A percentile compares a stretch with the other conserved stretches of the same genome.
These are phyloP conservation scores for Hemaris fuciformis DNA, from an alignment of 2,888 invertebrate genomes.

Conservation along the genomic window DNA sequence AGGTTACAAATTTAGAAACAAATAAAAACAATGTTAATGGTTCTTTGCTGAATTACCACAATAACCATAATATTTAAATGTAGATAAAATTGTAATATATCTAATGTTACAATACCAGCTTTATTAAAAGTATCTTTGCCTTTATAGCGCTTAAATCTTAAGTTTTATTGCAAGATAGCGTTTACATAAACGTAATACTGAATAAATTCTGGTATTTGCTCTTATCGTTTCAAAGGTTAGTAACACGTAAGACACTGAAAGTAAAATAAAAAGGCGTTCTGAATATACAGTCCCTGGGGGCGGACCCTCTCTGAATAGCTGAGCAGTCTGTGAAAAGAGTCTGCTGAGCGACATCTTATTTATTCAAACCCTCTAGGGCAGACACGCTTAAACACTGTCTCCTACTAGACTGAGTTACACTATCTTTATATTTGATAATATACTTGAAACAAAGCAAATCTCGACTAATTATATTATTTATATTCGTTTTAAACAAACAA, in stretches of 20 bases:
- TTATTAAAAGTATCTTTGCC: no score
- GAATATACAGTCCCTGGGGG: constrained; percentile 29
- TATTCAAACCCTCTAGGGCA: constrained; percentile 44
- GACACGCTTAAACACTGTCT: constrained; percentile 1
- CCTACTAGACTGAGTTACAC: background rate
- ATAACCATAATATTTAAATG: no score
- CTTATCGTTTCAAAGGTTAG: background rate
- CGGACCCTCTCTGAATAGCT: constrained; percentile 47
- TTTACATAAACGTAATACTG: no score
- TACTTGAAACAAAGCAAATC: background rate
- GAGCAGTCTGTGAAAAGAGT: constrained; percentile 49
- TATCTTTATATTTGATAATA: background rate
- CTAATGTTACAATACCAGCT: no score
- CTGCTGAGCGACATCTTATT: constrained; percentile 46
- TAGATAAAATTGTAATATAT: no score
- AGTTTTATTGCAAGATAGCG: no score
- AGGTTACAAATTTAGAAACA: no score
- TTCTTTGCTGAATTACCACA: no score
- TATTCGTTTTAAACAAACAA: background rate
- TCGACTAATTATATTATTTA: no score
- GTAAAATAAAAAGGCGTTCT: constrained; percentile 7
- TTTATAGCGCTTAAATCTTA: no score
- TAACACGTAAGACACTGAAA: background rate
- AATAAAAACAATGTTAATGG: no score
- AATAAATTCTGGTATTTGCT: background rate